Percentiles rank a stretch among this genome's conserved stretches.
phyloP scores from a whole-genome alignment of 2,888 invertebrate species.

The Thecophora atra region DNA sequence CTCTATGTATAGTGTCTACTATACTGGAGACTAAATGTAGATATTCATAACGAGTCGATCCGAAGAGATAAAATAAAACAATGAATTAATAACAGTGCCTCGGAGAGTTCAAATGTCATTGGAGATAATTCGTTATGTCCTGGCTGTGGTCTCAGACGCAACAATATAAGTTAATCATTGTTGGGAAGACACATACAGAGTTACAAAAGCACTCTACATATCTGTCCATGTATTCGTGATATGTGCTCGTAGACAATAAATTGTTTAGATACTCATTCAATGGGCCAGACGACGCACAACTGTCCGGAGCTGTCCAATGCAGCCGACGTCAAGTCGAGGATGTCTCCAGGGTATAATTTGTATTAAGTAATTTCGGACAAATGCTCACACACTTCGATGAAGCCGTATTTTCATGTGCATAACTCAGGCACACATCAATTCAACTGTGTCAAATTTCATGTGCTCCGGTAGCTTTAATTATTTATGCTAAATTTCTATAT shows the following conservation, averaged over 20 bases:
- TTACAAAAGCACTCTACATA: not conserved
- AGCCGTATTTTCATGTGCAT: not conserved
- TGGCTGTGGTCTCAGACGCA: not conserved
- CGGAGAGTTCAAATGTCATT: not conserved
- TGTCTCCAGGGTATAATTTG: conserved; percentile 29
- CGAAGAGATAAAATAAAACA: too few relatives aligned
- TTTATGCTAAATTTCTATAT: conserved; percentile 36
- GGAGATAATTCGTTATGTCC: not conserved
- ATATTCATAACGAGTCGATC: too few relatives aligned
- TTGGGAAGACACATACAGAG: not conserved
- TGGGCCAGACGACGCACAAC: not conserved
- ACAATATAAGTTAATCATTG: not conserved
- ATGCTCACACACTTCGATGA: not conserved
- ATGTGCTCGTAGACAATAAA: conserved; percentile 12
- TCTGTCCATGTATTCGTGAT: too few relatives aligned
- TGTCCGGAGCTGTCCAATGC: not conserved
- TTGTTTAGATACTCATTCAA: conserved; percentile 14
- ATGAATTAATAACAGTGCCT: not conserved
- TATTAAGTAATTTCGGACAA: conserved; percentile 35
- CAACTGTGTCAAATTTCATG: conserved; percentile 18
- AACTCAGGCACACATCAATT: not conserved
- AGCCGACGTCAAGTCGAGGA: not conserved
- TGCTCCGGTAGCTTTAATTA: conserved; percentile 36
- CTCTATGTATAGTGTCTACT: too few relatives aligned
- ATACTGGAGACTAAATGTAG: too few relatives aligned